These are phyloP conservation scores for Haplochromis burtoni DNA, from an alignment of 2,113 vertebrate species.

Conservation along the genomic window DNA sequence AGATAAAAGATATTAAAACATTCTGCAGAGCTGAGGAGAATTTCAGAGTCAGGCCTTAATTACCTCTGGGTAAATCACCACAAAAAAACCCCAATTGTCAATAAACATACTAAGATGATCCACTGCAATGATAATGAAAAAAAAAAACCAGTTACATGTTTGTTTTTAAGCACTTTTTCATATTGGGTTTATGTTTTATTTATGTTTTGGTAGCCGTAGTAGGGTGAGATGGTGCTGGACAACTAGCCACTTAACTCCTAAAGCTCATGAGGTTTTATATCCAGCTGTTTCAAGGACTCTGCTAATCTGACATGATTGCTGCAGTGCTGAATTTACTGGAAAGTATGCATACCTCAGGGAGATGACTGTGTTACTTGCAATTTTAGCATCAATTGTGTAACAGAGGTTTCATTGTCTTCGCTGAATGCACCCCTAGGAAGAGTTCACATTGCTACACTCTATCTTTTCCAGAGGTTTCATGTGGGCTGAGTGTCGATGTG, in stretches of 20 bases:
- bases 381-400: neutral
- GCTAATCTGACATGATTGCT: neutral
- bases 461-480: neutral
- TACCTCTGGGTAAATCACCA: neutral
- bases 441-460: neutral
- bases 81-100: neutral
- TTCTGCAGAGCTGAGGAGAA: neutral
- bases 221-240: neutral
- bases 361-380: neutral
- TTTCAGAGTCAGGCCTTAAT: neutral
- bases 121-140: neutral
- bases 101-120: neutral
- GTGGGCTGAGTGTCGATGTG: neutral
- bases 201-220: neutral
- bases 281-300: neutral
- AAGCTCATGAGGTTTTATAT: neutral
- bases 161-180: neutral
- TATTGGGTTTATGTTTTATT: neutral
- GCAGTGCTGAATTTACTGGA: neutral
- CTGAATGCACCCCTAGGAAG: neutral
- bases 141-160: neutral
- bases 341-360: neutral
- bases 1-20: neutral
- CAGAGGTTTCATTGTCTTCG: neutral
- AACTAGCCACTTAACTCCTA: neutral